Conservation (phyloP, 2,888 invertebrate genomes). For the Strigamia transsilvanica region DNA sequence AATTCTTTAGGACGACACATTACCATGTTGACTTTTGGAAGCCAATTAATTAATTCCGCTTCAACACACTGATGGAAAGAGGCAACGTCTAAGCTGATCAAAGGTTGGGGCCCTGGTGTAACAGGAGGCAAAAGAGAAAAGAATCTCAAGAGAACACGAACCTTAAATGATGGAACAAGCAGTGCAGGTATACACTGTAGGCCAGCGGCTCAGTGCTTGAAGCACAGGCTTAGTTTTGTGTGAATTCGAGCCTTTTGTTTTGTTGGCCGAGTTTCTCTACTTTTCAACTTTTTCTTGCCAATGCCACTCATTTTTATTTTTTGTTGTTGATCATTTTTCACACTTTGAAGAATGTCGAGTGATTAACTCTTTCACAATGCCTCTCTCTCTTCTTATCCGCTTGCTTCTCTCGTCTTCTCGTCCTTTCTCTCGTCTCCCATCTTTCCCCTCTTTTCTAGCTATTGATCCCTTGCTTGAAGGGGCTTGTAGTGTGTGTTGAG, state of each 20-base stretch:
- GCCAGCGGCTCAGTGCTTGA: background rate
- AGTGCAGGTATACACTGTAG: background rate
- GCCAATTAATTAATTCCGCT: constrained; percentile 30
- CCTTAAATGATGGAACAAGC: constrained; percentile 19
- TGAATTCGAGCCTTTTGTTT: constrained; percentile 12
- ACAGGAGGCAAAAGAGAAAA: constrained; percentile 33
- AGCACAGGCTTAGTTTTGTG: background rate
- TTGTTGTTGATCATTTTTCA: constrained; percentile 24
- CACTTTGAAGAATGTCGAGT: constrained; percentile 51
- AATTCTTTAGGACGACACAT: constrained; percentile 16
- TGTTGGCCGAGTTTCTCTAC: background rate
- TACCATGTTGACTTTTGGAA: constrained; percentile 20
- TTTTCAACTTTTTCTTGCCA: background rate
- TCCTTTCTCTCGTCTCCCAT: constrained; percentile 28
- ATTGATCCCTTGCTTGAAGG: constrained; percentile 49
- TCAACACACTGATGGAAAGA: constrained; percentile 11
- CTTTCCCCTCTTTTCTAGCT: constrained; percentile 50
- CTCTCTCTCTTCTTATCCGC: background rate
- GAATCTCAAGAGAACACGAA: constrained; percentile 13
- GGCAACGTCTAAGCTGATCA: constrained; percentile 28
- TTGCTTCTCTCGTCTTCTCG: constrained; percentile 31
- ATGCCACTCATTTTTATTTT: constrained; percentile 5
- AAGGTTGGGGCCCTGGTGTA: constrained; percentile 26
- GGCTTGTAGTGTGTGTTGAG: constrained; percentile 39
- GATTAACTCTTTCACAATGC: constrained; percentile 7